Evolutionary conservation across 2,797 vertebrate species (phyloP), one percentile per base, ranked within the genome.

Genomic region (Antennarius maculatus): DNA sequence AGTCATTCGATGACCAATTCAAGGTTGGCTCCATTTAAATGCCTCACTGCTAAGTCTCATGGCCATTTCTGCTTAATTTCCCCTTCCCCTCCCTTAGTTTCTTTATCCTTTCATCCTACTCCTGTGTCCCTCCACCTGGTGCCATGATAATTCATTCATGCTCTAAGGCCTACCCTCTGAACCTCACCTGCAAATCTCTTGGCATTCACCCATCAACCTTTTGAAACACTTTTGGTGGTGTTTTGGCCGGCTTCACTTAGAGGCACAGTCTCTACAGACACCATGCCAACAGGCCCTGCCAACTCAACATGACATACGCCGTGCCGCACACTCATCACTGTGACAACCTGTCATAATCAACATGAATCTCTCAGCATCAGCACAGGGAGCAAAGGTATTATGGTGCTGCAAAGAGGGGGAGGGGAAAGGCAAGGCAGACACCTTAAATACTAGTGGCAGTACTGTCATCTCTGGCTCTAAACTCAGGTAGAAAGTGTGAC

Each of bases 271-370:
- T 71, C 72, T 17, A 48, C 77, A 84, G 83, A 86, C 66, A 57
- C 75, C 56, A 74, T 68, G 73, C 75, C 82, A 85, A 86, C 86
- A 80, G 68, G 74, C 63, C 63, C 71, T 58, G 78, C 91, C 87
- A 86, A 78, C 73, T 87, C 65, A 65, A 84, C 82, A 67, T 81
- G 87, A 91, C 88, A 88, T 83, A 86, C 65, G 79, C 81, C 85
- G 83, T 77, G 27, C 76, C 42, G 49, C 83, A 80, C 77, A 65
- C 74, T 87, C 86, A 86, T 91, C 91, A 89, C 83, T 76, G 68
- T 85, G 90, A 92, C 90, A 90, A 80, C 71, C 84, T 88, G 88
- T 92, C 92, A 88, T 81, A 89, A 90, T 90, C 84, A 86, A 84
- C 80, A 85, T 81, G 85, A 90, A 92, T 92, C 88, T 91, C 76